phyloP scores from a whole-genome alignment of 2,888 invertebrate species.

The Andrena haemorrhoa region DNA sequence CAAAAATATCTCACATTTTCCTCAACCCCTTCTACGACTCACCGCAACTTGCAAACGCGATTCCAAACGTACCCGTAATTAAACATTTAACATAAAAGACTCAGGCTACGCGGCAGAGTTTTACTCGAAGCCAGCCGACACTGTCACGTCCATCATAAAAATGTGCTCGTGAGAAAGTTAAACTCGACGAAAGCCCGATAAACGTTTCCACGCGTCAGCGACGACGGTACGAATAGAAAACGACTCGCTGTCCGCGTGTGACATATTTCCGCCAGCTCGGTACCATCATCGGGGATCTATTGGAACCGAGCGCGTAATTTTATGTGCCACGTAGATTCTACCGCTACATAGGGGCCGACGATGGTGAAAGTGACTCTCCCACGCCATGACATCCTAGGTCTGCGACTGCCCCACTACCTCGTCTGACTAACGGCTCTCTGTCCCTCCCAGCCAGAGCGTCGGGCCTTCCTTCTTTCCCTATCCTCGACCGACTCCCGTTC shows the following conservation, averaged over 20 bases:
- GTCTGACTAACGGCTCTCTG: conserved; percentile 34
- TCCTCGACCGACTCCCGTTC: conserved; percentile 36
- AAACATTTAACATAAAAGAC: no score
- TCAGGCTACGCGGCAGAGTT: no score
- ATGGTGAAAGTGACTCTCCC: conserved; percentile 84
- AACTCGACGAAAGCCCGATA: no score
- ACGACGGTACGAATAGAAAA: no score
- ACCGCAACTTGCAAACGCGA: no score
- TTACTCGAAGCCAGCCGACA: no score
- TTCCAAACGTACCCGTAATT: no score
- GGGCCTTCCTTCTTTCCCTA: conserved; percentile 37
- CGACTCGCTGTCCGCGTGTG: neutral
- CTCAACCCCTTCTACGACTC: no score
- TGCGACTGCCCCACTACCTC: conserved; percentile 61
- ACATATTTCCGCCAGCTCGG: conserved; percentile 26
- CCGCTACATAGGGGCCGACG: conserved; percentile 69
- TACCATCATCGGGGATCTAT: conserved; percentile 45
- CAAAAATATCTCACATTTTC: no score
- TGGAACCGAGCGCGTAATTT: conserved; percentile 61
- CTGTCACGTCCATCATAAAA: no score
- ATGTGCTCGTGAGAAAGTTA: no score
- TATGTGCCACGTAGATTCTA: conserved; percentile 65
- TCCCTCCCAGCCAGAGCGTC: conserved; percentile 35
- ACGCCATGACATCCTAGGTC: conserved; percentile 81
- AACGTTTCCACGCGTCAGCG: no score